phyloP scores from a whole-genome alignment of 2,113 vertebrate genomes.

The Saiga tatarica region DNA sequence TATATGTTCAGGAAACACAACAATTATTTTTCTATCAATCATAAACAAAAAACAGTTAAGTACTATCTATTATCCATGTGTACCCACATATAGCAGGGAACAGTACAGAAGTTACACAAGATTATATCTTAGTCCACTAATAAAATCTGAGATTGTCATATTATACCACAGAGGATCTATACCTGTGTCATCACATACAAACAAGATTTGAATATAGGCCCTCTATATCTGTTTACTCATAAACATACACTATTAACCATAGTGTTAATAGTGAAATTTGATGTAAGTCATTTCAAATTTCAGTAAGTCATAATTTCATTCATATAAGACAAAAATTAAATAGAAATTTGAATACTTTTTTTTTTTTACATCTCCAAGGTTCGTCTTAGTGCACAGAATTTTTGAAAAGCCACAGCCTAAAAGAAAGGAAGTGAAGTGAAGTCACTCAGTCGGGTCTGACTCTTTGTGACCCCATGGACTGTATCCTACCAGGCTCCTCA shows the following conservation, averaged over 20 bases:
- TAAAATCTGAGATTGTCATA: neutral
- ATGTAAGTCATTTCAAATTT: neutral
- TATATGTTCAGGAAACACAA: slow-evolving; percentile 19
- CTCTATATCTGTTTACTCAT: neutral
- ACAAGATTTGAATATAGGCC: neutral
- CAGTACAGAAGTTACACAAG: neutral
- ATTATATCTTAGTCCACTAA: neutral
- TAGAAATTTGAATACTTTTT: neutral
- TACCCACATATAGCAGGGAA: neutral
- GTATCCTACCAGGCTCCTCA: no score
- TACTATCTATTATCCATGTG: neutral
- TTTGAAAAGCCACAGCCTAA: neutral
- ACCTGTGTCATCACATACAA: neutral
- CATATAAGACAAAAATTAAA: neutral
- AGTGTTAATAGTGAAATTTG: neutral
- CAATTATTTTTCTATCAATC: neutral
- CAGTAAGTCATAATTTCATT: neutral
- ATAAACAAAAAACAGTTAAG: neutral
- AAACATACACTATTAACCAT: neutral
- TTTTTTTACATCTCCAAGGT: neutral
- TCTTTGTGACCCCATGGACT: no score
- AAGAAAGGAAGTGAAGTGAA: neutral
- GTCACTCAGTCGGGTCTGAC: no score
- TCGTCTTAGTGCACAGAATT: neutral
- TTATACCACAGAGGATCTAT: neutral